phyloP scores from a whole-genome alignment of 2,888 invertebrate species.

The Diploptera punctata region DNA sequence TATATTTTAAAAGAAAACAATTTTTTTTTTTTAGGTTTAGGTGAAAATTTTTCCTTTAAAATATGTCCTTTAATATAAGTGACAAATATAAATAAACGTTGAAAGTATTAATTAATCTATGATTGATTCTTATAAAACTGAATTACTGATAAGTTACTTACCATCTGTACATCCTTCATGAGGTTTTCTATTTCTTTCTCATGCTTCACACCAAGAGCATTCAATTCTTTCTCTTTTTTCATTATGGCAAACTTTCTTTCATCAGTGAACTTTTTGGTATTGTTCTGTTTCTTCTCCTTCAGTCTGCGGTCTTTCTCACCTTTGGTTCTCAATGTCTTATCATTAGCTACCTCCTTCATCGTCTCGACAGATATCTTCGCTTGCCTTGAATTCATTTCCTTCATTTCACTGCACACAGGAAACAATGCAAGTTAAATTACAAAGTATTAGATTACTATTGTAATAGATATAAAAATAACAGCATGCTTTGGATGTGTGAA shows the following conservation, averaged over 20 bases:
- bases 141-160: conserved; percentile 54
- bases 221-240: conserved; percentile 90
- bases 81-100: conserved; percentile 25
- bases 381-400: conserved; percentile 93
- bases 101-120: neutral
- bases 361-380: conserved; percentile 98
- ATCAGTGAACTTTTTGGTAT: conserved; percentile 96
- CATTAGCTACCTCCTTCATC: conserved; percentile 92
- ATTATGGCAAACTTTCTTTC: conserved; percentile 88
- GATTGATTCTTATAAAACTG: neutral
- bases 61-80: too few species aligned
- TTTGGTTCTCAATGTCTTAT: conserved; percentile 95
- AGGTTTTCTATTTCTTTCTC: conserved; percentile 92
- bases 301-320: conserved; percentile 95
- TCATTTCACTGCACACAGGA: conserved; percentile 76
- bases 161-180: conserved; percentile 85
- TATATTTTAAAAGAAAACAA: too few species aligned
- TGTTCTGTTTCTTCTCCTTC: conserved; percentile 95
- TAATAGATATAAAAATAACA: too few species aligned
- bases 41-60: too few species aligned
- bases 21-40: too few species aligned
- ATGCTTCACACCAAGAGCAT: conserved; percentile 90
- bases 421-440: too few species aligned
- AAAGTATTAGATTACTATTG: too few species aligned
- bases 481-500: too few species aligned